Evolutionary conservation across 1,140 invertebrate species (phyloP), one percentile per base, ranked within the genome.

Genomic region (Cryptotermes secundus): DNA sequence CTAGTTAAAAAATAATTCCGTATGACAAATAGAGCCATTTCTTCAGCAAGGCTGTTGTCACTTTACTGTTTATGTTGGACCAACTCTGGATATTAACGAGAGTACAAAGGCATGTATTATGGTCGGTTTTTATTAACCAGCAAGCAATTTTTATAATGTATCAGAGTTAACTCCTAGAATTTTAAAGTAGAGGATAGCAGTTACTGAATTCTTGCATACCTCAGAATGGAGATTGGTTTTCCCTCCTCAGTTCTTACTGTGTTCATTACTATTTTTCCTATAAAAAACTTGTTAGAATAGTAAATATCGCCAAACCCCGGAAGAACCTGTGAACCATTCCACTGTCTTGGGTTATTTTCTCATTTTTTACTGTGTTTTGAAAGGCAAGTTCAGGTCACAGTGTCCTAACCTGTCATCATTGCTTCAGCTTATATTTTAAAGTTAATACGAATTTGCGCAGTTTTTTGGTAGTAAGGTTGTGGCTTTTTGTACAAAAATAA

Each of bases 111-210:
- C 59, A 9, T 31, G 59, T 16, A 72, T 49, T n/a, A 72, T 72
- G 59, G 26, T 72, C 26, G n/a, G 9, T 72, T 72, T 72, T 72
- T 72, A 65, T 65, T n/a, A 72, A 72, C 59, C 59, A 72, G 59
- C 59, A 72, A 72, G 59, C 59, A 72, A 72, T 72, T 72, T n/a
- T 72, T 72, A 72, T 31, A 14, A n/a, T n/a, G 26, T 1, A 22
- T 59, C 19, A 24, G 26, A 72, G 26, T 72, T 72, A n/a, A 31
- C 26, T 14, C n/a, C 10, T n/a, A 72, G 59, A n/a, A n/a, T n/a
- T 31, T 72, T 72, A 72, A n/a, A 9, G 6, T 22, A 59, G 53
- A 72, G 59, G 26, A 31, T 72, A 31, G 59, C 59, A 31, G 14
- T 72, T 16, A 9, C 19, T 49, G 45, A n/a, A 72, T 31, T 72